These are phyloP conservation scores for Acholoe squamosa DNA, from an alignment of 2,888 invertebrate genomes.

Conservation along the genomic window DNA sequence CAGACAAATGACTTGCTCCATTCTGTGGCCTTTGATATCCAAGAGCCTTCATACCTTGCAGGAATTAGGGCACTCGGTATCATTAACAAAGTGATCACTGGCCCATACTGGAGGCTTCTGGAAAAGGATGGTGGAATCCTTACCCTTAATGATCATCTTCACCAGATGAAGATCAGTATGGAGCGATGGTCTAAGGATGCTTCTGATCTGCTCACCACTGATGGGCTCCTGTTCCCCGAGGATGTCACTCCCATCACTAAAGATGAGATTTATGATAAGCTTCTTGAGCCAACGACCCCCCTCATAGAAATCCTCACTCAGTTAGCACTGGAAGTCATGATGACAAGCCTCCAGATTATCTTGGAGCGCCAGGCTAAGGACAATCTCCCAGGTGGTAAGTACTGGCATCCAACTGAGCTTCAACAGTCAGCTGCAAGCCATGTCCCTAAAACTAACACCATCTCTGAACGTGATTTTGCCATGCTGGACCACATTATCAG, in stretches of 20 bases:
- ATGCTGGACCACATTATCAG: neutral
- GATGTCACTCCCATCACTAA: neutral
- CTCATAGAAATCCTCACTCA: neutral
- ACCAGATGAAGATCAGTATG: neutral
- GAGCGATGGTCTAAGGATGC: conserved; percentile 20
- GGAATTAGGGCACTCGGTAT: conserved; percentile 44
- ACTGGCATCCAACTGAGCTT: neutral
- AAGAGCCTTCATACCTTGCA: neutral
- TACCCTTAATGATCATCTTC: neutral
- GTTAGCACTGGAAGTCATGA: neutral
- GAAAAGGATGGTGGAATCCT: neutral
- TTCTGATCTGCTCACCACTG: neutral
- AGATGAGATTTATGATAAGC: neutral
- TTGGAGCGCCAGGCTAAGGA: no score
- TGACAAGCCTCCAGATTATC: no score
- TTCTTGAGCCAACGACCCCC: neutral
- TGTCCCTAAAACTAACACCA: neutral
- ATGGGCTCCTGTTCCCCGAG: neutral
- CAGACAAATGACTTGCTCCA: neutral
- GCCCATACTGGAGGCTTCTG: conserved; percentile 36
- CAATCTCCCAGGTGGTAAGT: no score
- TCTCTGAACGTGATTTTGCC: conserved; percentile 2
- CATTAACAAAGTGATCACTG: conserved; percentile 25
- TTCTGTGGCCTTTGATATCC: neutral
- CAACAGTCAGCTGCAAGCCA: neutral